Evolutionary conservation across 2,797 vertebrate species (phyloP).

Genomic region (Triplophysa bombifrons): DNA sequence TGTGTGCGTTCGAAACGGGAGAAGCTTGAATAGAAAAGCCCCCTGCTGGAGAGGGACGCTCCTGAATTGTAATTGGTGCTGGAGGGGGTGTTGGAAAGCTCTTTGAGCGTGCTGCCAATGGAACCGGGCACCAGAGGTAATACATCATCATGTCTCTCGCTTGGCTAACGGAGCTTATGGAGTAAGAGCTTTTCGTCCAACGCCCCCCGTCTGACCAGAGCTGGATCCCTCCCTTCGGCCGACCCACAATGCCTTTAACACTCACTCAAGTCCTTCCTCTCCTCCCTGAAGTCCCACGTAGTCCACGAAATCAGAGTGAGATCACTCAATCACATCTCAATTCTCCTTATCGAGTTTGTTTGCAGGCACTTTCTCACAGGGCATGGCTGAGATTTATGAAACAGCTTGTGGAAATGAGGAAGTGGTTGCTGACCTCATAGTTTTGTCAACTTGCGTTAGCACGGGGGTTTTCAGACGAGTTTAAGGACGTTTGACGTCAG

Average conservation of each 20-base stretch:
- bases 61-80: conserved; percentile 41
- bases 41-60: conserved; percentile 11
- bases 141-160: conserved; percentile 55
- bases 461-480: conserved; percentile 38
- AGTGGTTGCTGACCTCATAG: conserved; percentile 42
- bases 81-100: conserved; percentile 13
- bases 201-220: conserved; percentile 31
- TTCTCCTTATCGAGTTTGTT: conserved; percentile 52
- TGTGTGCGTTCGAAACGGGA: conserved; percentile 3
- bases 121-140: conserved; percentile 52
- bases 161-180: conserved; percentile 36
- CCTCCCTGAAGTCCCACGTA: conserved; percentile 1
- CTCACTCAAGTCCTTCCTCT: conserved; percentile 27
- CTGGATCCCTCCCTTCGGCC: conserved; percentile 25
- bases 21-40: conserved; percentile 20
- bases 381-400: conserved; percentile 53
- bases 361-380: conserved; percentile 22
- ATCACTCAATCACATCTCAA: conserved; percentile 55
- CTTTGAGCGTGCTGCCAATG: conserved; percentile 33
- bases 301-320: conserved; percentile 22
- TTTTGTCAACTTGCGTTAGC: conserved; percentile 29
- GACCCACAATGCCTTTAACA: conserved; percentile 11
- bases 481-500: conserved; percentile 40
- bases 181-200: conserved; percentile 39
- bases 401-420: conserved; percentile 6